Conservation (phyloP, 1,140 invertebrate genomes). For the Cotesia typhae region DNA sequence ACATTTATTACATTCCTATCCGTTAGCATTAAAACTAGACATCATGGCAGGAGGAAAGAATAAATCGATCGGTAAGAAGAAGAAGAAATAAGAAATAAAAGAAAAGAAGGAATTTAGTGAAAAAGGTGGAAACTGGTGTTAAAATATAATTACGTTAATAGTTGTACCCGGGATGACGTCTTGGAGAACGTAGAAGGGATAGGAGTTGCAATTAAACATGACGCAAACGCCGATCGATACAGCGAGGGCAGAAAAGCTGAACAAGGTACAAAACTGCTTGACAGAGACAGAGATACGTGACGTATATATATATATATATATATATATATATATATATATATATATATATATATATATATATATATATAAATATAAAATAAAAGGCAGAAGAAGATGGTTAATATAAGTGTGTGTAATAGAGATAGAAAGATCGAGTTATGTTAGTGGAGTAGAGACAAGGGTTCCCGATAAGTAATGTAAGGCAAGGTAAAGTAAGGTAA, state of each 20-base stretch:
- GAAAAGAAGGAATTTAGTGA: too few relatives aligned
- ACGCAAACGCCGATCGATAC: constrained; percentile 17
- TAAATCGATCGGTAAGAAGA: too few relatives aligned
- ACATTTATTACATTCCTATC: constrained; percentile 8
- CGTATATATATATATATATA: not conserved
- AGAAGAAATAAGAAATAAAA: not conserved
- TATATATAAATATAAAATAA: not conserved
- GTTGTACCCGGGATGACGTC: constrained; percentile 1
- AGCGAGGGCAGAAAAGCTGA: not conserved
- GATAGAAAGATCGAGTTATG: not conserved
- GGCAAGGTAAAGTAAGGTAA: too few relatives aligned
- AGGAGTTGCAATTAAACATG: constrained; percentile 25
- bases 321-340: not conserved
- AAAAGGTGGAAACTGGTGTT: not conserved
- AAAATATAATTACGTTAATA: constrained; percentile 13
- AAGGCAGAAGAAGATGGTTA: not conserved
- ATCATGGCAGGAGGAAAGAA: too few relatives aligned
- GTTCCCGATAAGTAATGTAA: not conserved
- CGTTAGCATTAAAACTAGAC: not conserved
- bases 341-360: not conserved
- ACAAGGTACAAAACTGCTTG: not conserved
- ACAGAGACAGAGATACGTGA: not conserved
- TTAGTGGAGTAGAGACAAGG: too few relatives aligned
- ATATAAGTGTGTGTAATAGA: not conserved
- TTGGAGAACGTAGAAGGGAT: not conserved